phyloP scores from a whole-genome alignment of 2,797 vertebrate genomes.

The Carcharodon carcharias region DNA sequence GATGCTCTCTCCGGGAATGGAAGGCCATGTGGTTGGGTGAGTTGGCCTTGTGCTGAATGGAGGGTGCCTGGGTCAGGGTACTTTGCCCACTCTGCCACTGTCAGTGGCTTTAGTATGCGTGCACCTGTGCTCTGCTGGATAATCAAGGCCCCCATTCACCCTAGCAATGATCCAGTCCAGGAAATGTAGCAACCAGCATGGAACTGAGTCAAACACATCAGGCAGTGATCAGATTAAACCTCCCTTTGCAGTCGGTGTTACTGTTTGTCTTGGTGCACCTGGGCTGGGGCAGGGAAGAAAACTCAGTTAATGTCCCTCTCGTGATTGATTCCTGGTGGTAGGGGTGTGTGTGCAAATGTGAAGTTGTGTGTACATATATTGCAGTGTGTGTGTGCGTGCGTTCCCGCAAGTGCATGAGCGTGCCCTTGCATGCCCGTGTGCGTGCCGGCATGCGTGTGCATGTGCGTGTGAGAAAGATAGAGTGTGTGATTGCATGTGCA shows the following conservation, averaged over 20 bases:
- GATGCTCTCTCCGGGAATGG: background rate
- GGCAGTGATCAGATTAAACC: background rate
- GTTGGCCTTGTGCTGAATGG: background rate
- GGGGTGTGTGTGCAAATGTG: background rate
- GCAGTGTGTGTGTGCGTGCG: background rate
- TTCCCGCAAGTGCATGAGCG: too few relatives aligned
- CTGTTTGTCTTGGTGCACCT: background rate
- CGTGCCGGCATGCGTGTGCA: too few relatives aligned
- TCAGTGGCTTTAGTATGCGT: background rate
- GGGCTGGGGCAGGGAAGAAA: background rate
- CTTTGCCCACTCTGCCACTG: background rate
- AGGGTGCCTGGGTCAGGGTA: background rate
- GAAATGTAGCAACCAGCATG: background rate
- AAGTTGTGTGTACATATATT: background rate
- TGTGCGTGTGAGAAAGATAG: background rate
- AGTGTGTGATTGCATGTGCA: background rate
- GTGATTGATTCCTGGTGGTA: background rate
- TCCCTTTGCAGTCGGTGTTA: background rate
- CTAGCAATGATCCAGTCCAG: too few relatives aligned
- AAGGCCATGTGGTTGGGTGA: background rate
- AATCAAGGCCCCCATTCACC: background rate
- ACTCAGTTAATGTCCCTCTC: background rate
- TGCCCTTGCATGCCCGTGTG: too few relatives aligned
- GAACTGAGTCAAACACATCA: background rate
- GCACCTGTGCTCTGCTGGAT: background rate